phyloP scores from a whole-genome alignment of 2,888 invertebrate genomes.

The Ectemnius cavifrons region DNA sequence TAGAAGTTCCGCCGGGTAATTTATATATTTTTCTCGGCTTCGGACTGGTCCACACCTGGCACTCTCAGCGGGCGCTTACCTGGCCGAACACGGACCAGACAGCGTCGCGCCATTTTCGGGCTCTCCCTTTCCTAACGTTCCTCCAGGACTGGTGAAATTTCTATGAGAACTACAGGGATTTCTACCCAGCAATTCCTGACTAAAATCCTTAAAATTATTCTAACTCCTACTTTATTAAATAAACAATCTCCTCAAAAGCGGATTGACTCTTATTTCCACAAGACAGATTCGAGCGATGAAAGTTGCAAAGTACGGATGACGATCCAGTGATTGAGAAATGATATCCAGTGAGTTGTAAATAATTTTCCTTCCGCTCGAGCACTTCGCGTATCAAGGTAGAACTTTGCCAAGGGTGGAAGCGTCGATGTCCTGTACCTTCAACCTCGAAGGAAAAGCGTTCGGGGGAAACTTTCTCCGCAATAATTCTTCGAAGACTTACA shows the following conservation, averaged over 20 bases:
- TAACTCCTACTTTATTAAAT: neutral
- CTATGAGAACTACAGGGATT: slow-evolving; percentile 12
- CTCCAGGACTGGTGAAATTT: slow-evolving; percentile 20
- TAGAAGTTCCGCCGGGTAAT: slow-evolving; percentile 71
- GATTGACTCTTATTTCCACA: no score
- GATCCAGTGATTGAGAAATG: slow-evolving; percentile 21
- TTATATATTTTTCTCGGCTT: slow-evolving; percentile 71
- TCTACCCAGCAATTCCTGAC: slow-evolving; percentile 13
- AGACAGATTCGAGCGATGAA: no score
- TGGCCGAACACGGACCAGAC: slow-evolving; percentile 65
- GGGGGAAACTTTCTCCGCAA: slow-evolving; percentile 64
- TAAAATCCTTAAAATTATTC: neutral
- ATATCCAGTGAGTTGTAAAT: slow-evolving; percentile 36
- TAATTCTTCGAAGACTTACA: slow-evolving; percentile 63
- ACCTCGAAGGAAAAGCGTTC: slow-evolving; percentile 36
- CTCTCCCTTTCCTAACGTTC: neutral
- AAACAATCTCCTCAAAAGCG: neutral
- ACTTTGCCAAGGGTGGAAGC: slow-evolving; percentile 19
- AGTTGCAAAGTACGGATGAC: slow-evolving; percentile 1
- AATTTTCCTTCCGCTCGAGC: slow-evolving; percentile 50
- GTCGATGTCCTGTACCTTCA: slow-evolving; percentile 16
- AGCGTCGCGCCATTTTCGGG: slow-evolving; percentile 69
- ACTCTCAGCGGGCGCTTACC: slow-evolving; percentile 62
- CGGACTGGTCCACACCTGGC: slow-evolving; percentile 67
- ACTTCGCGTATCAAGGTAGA: slow-evolving; percentile 17